Percentiles rank a stretch among this genome's conserved stretches.
Conservation (phyloP, 2,113 vertebrate genomes). For the Corynorhinus townsendii region DNA sequence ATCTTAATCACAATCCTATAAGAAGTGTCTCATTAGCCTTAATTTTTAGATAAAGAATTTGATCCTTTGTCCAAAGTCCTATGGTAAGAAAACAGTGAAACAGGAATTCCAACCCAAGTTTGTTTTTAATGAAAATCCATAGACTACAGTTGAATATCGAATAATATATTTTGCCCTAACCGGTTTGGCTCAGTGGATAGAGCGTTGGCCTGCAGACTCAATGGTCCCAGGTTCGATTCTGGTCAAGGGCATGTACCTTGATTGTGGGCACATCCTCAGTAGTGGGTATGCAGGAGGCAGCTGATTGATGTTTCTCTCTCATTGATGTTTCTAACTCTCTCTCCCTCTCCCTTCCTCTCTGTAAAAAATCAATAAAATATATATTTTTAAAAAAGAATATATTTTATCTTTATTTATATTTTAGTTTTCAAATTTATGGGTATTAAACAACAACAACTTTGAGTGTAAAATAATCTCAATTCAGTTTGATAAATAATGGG, state of each 20-base stretch:
- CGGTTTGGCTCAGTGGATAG: too few relatives aligned
- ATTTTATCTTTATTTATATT: not conserved
- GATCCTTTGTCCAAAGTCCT: not conserved
- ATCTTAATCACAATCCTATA: not conserved
- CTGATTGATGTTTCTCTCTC: too few relatives aligned
- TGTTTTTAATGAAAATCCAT: not conserved
- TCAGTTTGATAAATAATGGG: not conserved
- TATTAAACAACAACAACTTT: not conserved
- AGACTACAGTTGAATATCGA: not conserved
- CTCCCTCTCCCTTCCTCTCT: too few relatives aligned
- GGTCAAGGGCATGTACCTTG: too few relatives aligned
- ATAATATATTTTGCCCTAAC: not conserved
- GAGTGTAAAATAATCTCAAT: not conserved
- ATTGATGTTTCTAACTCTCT: too few relatives aligned
- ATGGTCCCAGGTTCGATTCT: too few relatives aligned
- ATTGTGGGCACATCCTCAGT: too few relatives aligned
- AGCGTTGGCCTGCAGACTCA: too few relatives aligned
- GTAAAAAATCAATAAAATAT: too few relatives aligned
- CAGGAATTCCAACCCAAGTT: not conserved
- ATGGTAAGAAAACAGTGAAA: not conserved
- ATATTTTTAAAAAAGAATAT: not conserved
- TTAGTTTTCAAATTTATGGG: slow-evolving; percentile 3
- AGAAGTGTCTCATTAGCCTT: not conserved
- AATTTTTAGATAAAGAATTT: not conserved
- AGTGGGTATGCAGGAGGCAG: too few relatives aligned